Conservation (phyloP, 2,797 vertebrate species). For the Cercopithecus hamlyni region DNA sequence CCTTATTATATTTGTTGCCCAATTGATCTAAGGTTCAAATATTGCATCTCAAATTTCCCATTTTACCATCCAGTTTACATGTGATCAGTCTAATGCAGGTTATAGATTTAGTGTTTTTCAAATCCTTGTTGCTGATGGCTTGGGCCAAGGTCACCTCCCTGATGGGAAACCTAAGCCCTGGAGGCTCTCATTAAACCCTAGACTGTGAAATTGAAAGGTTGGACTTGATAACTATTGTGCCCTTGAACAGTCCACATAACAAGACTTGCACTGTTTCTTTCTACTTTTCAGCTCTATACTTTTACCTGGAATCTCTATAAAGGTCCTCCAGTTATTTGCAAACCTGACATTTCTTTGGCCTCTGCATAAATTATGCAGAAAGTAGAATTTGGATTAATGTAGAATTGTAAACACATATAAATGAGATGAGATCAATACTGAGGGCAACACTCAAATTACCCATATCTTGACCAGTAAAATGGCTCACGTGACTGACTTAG, state of each 20-base stretch:
- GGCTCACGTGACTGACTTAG: background rate
- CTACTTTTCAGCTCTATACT: background rate
- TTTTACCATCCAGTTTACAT: background rate
- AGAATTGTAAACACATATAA: background rate
- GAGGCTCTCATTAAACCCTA: background rate
- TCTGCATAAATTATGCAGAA: slow-evolving; percentile 34
- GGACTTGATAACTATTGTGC: background rate
- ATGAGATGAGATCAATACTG: background rate
- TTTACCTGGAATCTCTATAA: background rate
- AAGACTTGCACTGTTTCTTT: background rate
- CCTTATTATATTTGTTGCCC: background rate
- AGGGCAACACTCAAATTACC: background rate
- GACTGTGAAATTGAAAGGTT: background rate
- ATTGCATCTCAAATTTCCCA: background rate
- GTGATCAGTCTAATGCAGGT: background rate
- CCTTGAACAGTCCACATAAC: background rate
- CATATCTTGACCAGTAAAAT: background rate
- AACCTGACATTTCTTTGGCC: background rate
- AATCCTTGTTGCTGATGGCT: background rate
- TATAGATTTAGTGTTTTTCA: background rate
- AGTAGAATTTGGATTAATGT: background rate
- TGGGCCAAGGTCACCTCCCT: background rate
- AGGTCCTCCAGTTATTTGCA: slow-evolving; percentile 10
- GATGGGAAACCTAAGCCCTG: background rate
- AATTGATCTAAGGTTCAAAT: background rate